Conservation (phyloP, 2,888 invertebrate species). For the Ennomos quercinarius region DNA sequence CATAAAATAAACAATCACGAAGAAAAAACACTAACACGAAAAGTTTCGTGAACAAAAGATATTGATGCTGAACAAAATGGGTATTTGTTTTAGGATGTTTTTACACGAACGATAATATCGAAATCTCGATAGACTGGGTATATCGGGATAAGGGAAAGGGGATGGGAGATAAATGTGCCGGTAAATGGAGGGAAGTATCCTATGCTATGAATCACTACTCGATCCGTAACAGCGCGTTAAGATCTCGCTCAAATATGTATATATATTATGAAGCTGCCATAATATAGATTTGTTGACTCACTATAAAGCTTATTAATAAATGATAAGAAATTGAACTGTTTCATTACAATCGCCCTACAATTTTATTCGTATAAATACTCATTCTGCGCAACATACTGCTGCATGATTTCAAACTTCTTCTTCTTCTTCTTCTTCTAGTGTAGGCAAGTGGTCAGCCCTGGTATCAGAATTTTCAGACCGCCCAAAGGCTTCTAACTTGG, state of each 20-base stretch:
- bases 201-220: slow-evolving; percentile 29
- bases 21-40: slow-evolving; percentile 9
- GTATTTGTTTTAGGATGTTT: slow-evolving; percentile 20
- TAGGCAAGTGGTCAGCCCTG: too few species aligned
- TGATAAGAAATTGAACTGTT: too few species aligned
- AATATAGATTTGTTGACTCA: neutral
- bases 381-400: too few species aligned
- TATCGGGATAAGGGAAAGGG: slow-evolving; percentile 13
- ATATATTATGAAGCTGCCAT: slow-evolving; percentile 2
- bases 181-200: slow-evolving; percentile 21
- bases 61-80: slow-evolving; percentile 12
- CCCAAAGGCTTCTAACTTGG: too few species aligned
- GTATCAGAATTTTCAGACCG: too few species aligned
- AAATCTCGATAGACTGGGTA: slow-evolving; percentile 21
- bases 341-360: too few species aligned
- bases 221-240: slow-evolving; percentile 10
- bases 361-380: too few species aligned
- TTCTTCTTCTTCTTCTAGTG: too few species aligned
- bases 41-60: slow-evolving; percentile 3
- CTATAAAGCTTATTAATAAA: too few species aligned
- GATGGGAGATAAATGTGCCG: slow-evolving; percentile 23
- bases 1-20: slow-evolving; percentile 8
- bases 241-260: slow-evolving; percentile 4
- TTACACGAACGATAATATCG: slow-evolving; percentile 17
- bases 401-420: too few species aligned